A percentile compares a stretch with the other conserved stretches of the same genome.
Conservation (phyloP, 2,888 invertebrate species). For the Lasioglossum leucozonium region DNA sequence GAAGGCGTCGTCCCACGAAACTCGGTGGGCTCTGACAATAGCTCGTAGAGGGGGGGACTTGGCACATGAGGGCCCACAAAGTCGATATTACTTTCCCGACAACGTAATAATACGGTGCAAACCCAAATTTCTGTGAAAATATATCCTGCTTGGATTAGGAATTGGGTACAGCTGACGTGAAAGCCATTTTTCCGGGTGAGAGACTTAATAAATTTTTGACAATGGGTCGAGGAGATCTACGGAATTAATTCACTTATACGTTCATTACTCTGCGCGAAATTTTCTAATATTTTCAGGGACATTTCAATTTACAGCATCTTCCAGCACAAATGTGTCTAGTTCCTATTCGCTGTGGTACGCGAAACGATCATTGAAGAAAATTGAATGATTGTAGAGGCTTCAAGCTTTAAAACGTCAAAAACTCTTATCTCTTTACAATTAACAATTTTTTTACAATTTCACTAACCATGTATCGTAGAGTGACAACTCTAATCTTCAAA, state of each 20-base stretch:
- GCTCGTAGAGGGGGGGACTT: background rate
- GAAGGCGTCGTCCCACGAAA: background rate
- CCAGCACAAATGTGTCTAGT: no score
- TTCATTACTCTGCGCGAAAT: background rate
- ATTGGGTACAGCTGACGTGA: background rate
- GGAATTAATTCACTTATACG: background rate
- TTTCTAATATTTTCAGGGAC: background rate
- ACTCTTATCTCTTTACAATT: no score
- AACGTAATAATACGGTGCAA: background rate
- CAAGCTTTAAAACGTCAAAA: no score
- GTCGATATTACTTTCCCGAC: background rate
- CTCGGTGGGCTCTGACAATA: slow-evolving; percentile 5
- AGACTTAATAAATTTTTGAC: background rate
- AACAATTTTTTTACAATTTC: no score
- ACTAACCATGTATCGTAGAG: no score
- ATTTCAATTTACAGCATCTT: no score
- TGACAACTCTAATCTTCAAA: no score
- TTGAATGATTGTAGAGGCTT: no score
- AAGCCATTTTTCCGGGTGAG: background rate
- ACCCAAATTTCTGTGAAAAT: background rate
- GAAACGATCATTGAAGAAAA: no score
- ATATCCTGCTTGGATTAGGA: background rate
- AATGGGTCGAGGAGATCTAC: background rate
- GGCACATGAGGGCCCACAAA: slow-evolving; percentile 4
- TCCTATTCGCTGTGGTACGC: no score